These are phyloP conservation scores for Dasysyrphus tricinctus DNA, from an alignment of 2,888 invertebrate species.

Conservation along the genomic window DNA sequence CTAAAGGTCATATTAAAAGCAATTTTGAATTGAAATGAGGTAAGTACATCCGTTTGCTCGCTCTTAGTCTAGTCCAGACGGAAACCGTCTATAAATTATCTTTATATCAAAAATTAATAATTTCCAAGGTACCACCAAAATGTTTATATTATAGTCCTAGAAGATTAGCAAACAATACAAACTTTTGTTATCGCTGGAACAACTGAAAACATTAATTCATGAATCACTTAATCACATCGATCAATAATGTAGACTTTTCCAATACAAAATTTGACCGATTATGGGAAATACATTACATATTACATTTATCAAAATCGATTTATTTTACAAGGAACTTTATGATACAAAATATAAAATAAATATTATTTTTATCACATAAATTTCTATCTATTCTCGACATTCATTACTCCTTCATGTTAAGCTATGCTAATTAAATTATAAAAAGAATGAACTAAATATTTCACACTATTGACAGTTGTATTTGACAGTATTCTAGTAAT, in stretches of 20 bases:
- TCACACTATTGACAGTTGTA: background rate
- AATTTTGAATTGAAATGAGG: too few species aligned
- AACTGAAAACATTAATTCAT: background rate
- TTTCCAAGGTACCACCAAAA: too few species aligned
- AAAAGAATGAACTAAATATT: background rate
- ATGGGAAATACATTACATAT: background rate
- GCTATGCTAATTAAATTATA: background rate
- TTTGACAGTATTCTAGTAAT: slow-evolving; percentile 10
- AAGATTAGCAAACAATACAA: too few species aligned
- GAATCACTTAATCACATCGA: background rate
- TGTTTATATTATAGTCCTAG: too few species aligned
- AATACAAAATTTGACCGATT: background rate
- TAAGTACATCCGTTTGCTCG: too few species aligned
- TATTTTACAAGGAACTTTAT: background rate
- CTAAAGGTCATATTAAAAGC: too few species aligned
- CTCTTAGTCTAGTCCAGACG: too few species aligned
- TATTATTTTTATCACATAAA: background rate
- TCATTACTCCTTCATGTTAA: background rate
- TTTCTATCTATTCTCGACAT: background rate
- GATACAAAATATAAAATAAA: background rate
- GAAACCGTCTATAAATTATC: too few species aligned
- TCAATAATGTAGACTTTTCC: background rate
- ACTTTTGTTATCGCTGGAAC: too few species aligned
- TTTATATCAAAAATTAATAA: too few species aligned
- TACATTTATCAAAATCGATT: background rate